Evolutionary conservation across 2,888 invertebrate genomes (phyloP).

Genomic region (Phortica magna): DNA sequence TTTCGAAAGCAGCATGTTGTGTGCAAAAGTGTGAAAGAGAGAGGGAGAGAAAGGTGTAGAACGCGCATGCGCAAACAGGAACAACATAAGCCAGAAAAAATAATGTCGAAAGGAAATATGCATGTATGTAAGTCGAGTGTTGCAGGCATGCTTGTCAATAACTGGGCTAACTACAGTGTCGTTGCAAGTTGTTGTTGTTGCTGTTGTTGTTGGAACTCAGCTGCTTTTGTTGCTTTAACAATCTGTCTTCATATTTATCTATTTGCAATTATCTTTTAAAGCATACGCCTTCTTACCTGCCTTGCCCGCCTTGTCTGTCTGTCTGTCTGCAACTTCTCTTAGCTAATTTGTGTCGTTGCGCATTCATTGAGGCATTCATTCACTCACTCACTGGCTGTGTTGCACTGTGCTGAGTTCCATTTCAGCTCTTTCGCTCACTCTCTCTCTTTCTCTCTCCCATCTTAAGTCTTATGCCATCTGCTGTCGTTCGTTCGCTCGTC

Average conservation of each 20-base stretch:
- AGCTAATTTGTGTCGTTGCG: constrained; percentile 15
- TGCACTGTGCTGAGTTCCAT: background rate
- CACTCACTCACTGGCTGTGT: constrained; percentile 16
- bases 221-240: constrained; percentile 11
- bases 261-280: constrained; percentile 27
- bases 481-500: background rate
- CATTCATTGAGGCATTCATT: constrained; percentile 26
- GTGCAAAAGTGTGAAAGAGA: background rate
- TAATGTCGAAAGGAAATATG: constrained; percentile 5
- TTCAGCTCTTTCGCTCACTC: background rate
- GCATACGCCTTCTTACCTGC: background rate
- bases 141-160: constrained; percentile 26
- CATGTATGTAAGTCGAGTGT: background rate
- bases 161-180: constrained; percentile 27
- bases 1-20: constrained; percentile 26
- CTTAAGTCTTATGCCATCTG: background rate
- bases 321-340: background rate
- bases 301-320: background rate
- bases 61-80: background rate
- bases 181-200: background rate
- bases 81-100: background rate
- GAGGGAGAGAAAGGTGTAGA: too few species aligned
- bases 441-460: background rate
- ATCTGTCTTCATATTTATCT: constrained; percentile 22
- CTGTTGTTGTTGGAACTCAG: background rate